Base-by-base conservation (phyloP, 1,140 invertebrate species). In the Fopius arisanus region DNA sequence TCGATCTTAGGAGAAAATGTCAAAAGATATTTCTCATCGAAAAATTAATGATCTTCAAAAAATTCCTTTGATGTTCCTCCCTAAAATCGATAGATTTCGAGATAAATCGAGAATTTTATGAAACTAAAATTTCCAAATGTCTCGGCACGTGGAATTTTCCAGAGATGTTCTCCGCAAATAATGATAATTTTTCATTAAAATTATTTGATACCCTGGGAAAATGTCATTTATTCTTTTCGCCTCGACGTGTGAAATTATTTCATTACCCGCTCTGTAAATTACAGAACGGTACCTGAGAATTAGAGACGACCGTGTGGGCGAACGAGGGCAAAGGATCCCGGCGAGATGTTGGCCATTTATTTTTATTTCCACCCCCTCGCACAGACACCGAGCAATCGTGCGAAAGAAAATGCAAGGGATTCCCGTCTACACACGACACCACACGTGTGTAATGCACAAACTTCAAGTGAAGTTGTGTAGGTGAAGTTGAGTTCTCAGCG, bases 401-500 rank as follows among this genome's bases (percentile, higher is more conserved):
- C 26, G 54, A 59, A 59, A 59, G 54, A 59, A 59, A 59, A 59
- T 59, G 54, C 54, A 59, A 59, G 43, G 43, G 43, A 16, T 48
- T n/a, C 14, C 14, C 43, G 1, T n/a, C 2, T 14, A 48, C 43
- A n/a, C 7, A 48, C 3, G 43, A 7, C 43, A 48, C 43, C 43
- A 48, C 43, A 14, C 2, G 9, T 6, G 4, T 43, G 4, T 3
- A 43, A 4, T 43, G 14, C 40, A 43, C 40, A n/a, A 3, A 6
- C 12, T 2, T 31, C 29, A 2, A 4, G n/a, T 43, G n/a, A 12
- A 43, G 16, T 2, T 37, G 3, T 48, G 54, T 59, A 28, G 6
- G 54, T 26, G 71, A 48, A 48, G 43, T 69, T 70, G 69, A 66
- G 72, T 75, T 73, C 70, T 70, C 71, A 75, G 70, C 67, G 76